Conservation (phyloP, 92 coral and sea anemone species). For the Galaxea fascicularis region DNA sequence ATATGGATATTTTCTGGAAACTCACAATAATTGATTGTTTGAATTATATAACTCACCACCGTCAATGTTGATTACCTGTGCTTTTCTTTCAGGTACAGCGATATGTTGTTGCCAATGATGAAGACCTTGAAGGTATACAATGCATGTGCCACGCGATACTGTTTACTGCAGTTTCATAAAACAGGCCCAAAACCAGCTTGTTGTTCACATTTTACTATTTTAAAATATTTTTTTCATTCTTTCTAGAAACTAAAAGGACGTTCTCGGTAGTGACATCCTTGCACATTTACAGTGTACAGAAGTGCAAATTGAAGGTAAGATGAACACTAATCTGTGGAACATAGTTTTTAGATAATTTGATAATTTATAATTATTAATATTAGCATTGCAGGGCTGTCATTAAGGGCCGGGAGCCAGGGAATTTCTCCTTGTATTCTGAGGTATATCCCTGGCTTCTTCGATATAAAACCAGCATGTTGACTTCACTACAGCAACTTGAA, state of each 20-base stretch:
- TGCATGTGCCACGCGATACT: not conserved
- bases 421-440: no score
- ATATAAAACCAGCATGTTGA: no score
- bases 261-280: conserved; percentile 80
- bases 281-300: conserved; percentile 95
- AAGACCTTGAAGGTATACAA: conserved; percentile 71
- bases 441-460: no score
- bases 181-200: not conserved
- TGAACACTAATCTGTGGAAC: not conserved
- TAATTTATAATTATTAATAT: not conserved
- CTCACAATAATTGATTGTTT: no score
- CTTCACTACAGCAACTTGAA: no score
- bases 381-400: no score
- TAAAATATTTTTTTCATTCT: not conserved
- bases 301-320: conserved; percentile 80
- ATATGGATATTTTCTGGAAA: no score
- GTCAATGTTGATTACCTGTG: not conserved
- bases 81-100: conserved; percentile 66
- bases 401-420: no score
- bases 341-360: not conserved
- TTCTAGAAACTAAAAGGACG: conserved; percentile 79
- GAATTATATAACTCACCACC: no score
- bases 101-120: conserved; percentile 73
- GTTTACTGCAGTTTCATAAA: not conserved
- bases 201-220: not conserved